Evolutionary conservation across 2,797 vertebrate species (phyloP).

Genomic region (Poeciliopsis paucimaculata): DNA sequence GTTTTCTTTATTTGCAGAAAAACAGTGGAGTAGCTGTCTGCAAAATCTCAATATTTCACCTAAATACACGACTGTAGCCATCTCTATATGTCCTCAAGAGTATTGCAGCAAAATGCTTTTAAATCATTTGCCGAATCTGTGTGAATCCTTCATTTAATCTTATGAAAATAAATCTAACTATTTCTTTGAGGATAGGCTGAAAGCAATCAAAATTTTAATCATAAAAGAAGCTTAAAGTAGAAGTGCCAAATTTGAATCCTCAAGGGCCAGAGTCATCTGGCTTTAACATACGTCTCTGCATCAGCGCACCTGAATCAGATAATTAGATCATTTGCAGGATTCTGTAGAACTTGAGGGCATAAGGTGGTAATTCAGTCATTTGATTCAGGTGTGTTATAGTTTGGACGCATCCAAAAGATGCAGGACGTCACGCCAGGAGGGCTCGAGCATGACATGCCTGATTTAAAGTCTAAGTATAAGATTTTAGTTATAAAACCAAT

Average conservation of each 20-base stretch:
- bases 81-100: not conserved
- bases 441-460: not conserved
- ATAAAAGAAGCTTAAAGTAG: not conserved
- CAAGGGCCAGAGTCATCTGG: not conserved
- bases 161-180: not conserved
- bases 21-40: not conserved
- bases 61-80: not conserved
- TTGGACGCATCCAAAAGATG: not conserved
- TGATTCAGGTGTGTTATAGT: not conserved
- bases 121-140: not conserved
- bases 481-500: not conserved
- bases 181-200: not conserved
- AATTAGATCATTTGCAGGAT: not conserved
- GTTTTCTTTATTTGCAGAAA: conserved; percentile 11
- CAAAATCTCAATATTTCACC: not conserved
- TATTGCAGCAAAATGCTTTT: not conserved
- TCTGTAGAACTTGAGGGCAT: not conserved
- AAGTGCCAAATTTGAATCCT: not conserved
- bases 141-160: not conserved
- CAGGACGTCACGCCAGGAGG: not conserved
- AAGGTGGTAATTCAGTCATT: not conserved
- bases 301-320: not conserved
- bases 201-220: not conserved
- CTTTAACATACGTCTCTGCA: not conserved
- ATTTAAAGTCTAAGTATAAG: not conserved